phyloP scores from a whole-genome alignment of 2,797 vertebrate genomes.

The Rhabdomys pumilio region DNA sequence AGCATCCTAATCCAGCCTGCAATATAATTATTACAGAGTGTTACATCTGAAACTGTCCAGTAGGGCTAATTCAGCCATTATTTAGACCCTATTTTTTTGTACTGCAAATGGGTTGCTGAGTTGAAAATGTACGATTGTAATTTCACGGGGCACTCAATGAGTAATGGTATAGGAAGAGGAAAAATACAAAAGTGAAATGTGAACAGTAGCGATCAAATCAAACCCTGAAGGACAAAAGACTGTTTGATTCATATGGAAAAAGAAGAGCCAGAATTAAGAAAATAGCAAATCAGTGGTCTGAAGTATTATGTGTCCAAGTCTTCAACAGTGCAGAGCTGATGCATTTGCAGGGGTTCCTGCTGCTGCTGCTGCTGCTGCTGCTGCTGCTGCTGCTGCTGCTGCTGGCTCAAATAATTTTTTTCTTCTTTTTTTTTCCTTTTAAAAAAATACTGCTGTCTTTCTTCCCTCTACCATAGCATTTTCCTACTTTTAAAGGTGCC shows the following conservation, averaged over 20 bases:
- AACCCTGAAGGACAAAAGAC: conserved; percentile 90
- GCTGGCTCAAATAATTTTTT: conserved; percentile 68
- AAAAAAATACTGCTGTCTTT: background rate
- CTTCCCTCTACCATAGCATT: conserved; percentile 35
- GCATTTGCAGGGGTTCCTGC: conserved; percentile 75
- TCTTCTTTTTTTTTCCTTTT: background rate
- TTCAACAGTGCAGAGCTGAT: conserved; percentile 71
- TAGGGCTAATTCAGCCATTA: conserved; percentile 99
- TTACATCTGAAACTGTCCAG: conserved; percentile 99
- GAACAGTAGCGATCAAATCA: conserved; percentile 92
- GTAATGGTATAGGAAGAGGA: conserved; percentile 93
- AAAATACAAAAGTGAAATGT: conserved; percentile 91
- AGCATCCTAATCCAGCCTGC: conserved; percentile 99
- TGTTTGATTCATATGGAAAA: conserved; percentile 89
- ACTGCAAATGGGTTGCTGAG: conserved; percentile 96
- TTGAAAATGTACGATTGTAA: conserved; percentile 98
- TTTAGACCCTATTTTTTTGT: conserved; percentile 96
- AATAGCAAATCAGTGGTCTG: conserved; percentile 89
- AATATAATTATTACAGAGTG: conserved; percentile 99
- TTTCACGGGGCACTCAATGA: conserved; percentile 97
- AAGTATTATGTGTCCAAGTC: conserved; percentile 86
- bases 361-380: conserved; percentile 61
- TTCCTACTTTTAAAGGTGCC: conserved; percentile 45
- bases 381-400: conserved; percentile 54
- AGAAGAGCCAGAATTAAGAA: conserved; percentile 90